Evolutionary conservation across 2,888 invertebrate species (phyloP), one percentile per base, ranked within the genome.

Genomic region (Bimastos eiseni): DNA sequence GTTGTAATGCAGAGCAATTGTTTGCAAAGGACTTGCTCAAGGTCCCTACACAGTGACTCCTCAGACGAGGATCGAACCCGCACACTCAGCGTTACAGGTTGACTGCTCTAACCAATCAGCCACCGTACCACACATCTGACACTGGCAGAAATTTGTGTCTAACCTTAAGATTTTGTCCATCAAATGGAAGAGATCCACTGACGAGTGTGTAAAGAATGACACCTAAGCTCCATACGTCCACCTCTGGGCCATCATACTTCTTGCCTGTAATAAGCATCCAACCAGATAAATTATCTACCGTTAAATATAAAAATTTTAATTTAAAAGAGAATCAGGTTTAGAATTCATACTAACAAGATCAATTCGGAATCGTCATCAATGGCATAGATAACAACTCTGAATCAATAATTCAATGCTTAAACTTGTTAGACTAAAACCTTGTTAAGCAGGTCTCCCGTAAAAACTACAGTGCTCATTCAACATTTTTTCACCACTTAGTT

Each of bases 121-220:
- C n/a, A n/a, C n/a, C n/a, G n/a, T n/a, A n/a, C n/a, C n/a, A n/a
- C n/a, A n/a, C n/a, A n/a, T n/a, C n/a, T n/a, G n/a, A n/a, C n/a
- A n/a, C n/a, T n/a, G n/a, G n/a, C n/a, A n/a, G n/a, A n/a, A 70
- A 70, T 70, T 70, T n/a, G 70, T 70, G 30, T 70, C 70, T 37
- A 36, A 94, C 95, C 94, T 98, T 96, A 93, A 99, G 96, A 94
- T 99, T 99, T 95, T 99, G 98, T 92, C 99, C 99, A 96, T 99
- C 99, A 96, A 99, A 99, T 93, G 99, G 99, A 95, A 99, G 96
- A 95, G 98, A 99, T 93, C 99, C 99, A 94, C 99, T 99, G 94
- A 99, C 99, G 95, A 99, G 96, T 91, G 99, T 99, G 96, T 99
- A 99, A 93, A 99, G 96, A 95, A 99, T 99, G 93, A 99, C 99